Evolutionary conservation across 1,140 invertebrate genomes (phyloP).

Genomic region (Dreissena polymorpha): DNA sequence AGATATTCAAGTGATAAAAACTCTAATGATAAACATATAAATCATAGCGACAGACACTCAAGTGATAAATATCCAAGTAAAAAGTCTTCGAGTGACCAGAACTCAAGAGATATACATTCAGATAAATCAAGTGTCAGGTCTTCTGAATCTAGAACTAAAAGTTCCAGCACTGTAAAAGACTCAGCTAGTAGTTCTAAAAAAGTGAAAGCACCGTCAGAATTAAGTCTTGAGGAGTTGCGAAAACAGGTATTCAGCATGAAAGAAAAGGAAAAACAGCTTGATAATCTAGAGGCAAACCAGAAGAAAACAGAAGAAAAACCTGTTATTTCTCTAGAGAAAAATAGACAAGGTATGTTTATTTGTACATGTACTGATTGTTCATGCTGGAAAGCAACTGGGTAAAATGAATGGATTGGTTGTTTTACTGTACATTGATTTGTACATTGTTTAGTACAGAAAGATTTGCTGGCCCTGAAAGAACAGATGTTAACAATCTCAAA

Average conservation of each 20-base stretch:
- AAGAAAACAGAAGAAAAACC: not conserved
- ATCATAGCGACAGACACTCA: not conserved
- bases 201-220: conserved; percentile 1
- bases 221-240: conserved; percentile 42
- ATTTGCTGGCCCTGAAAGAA: no score
- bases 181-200: not conserved
- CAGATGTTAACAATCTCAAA: no score
- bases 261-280: conserved; percentile 18
- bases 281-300: conserved; percentile 31
- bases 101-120: conserved; percentile 5
- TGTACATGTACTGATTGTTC: not conserved
- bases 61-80: not conserved
- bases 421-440: no score
- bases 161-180: not conserved
- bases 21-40: not conserved
- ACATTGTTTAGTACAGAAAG: no score
- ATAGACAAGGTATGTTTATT: conserved; percentile 22
- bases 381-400: not conserved
- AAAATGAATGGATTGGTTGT: no score
- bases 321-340: conserved; percentile 15
- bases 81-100: not conserved
- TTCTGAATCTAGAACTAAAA: not conserved
- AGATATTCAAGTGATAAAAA: conserved; percentile 22
- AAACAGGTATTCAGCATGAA: conserved; percentile 15
- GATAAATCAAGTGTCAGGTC: not conserved